Percentiles rank a stretch among this genome's conserved stretches.
phyloP scores from a whole-genome alignment of 2,888 invertebrate genomes.

The Athrips mouffetella region DNA sequence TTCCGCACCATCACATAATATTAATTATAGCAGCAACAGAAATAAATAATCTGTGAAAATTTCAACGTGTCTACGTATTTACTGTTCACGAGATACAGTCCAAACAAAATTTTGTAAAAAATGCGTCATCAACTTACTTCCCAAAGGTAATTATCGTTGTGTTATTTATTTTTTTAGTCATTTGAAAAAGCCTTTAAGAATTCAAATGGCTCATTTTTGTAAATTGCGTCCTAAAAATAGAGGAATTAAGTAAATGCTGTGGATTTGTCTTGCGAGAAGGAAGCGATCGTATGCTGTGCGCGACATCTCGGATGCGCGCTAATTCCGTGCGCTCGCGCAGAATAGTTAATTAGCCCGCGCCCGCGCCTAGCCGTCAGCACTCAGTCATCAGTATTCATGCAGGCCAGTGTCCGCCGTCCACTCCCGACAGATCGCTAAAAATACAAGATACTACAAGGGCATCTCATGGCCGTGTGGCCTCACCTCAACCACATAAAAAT shows the following conservation, averaged over 20 bases:
- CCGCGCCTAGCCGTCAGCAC: slow-evolving; percentile 28
- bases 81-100: no score
- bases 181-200: not conserved
- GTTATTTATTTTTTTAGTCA: no score
- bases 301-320: slow-evolving; percentile 62
- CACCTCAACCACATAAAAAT: slow-evolving; percentile 61
- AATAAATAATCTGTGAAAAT: no score
- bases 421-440: slow-evolving; percentile 67
- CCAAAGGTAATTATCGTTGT: no score
- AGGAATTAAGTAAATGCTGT: slow-evolving; percentile 9
- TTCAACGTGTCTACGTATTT: no score
- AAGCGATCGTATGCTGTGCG: slow-evolving; percentile 28
- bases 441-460: slow-evolving; percentile 65
- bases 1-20: no score
- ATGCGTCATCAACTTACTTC: no score
- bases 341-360: slow-evolving; percentile 61
- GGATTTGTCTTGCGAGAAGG: slow-evolving; percentile 9
- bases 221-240: slow-evolving; percentile 8
- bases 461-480: slow-evolving; percentile 62
- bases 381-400: slow-evolving; percentile 65
- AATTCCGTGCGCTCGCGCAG: slow-evolving; percentile 67
- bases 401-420: slow-evolving; percentile 32
- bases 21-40: no score
- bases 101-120: no score
- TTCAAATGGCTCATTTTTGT: not conserved